Conservation (phyloP, 2,113 vertebrate genomes). For the Rousettus leschenaultii region DNA sequence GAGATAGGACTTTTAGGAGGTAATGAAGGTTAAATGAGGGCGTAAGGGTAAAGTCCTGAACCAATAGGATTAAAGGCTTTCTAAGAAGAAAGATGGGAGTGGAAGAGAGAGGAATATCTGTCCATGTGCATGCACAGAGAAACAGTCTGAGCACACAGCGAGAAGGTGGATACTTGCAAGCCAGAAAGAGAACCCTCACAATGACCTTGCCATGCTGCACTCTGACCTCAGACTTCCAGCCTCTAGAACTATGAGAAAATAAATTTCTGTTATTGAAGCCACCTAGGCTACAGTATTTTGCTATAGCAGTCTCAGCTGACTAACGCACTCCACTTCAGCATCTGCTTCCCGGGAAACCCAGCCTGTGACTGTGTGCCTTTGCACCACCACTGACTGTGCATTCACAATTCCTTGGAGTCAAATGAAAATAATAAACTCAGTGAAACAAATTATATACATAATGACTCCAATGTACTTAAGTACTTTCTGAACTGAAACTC, state of each 20-base stretch:
- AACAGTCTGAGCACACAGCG: background rate
- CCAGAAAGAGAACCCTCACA: background rate
- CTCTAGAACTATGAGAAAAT: background rate
- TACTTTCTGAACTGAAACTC: background rate
- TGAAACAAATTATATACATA: background rate
- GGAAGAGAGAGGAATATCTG: background rate
- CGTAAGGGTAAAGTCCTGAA: background rate
- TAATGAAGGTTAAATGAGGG: background rate
- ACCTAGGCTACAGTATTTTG: background rate
- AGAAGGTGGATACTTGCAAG: background rate
- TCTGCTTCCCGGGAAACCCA: background rate
- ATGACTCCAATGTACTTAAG: background rate
- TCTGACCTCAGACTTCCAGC: background rate
- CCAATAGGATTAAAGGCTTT: background rate
- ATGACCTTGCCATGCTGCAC: background rate
- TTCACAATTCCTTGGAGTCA: background rate
- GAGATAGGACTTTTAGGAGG: background rate
- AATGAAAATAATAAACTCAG: background rate
- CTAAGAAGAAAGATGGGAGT: background rate
- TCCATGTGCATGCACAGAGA: background rate
- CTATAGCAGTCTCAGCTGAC: background rate
- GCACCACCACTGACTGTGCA: background rate
- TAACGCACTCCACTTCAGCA: background rate
- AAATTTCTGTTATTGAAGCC: background rate
- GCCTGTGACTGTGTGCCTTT: background rate